Percentiles rank a stretch among this genome's conserved stretches.
Evolutionary conservation across 2,113 vertebrate species (phyloP).

Genomic region (Crotalus viridis): DNA sequence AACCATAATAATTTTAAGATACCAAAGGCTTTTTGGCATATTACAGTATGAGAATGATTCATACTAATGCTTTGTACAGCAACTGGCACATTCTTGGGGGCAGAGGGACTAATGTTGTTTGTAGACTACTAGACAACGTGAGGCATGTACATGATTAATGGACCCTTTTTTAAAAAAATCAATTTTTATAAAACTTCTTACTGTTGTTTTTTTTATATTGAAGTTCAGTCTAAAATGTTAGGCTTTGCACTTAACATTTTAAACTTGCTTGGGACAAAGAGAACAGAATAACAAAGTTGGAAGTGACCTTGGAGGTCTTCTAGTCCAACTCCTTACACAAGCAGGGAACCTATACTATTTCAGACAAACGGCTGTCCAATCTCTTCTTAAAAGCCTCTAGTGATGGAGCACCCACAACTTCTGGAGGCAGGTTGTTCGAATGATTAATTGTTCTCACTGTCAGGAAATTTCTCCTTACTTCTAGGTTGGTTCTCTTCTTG

Average conservation of each 20-base stretch:
- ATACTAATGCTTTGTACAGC: background rate
- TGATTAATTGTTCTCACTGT: too few relatives aligned
- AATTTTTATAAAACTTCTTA: background rate
- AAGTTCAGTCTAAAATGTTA: background rate
- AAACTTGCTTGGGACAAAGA: too few relatives aligned
- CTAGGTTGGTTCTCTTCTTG: too few relatives aligned
- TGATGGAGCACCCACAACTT: too few relatives aligned
- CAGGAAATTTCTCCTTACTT: too few relatives aligned
- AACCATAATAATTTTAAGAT: background rate
- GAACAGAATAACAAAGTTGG: too few relatives aligned
- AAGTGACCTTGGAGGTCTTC: too few relatives aligned
- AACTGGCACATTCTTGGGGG: background rate
- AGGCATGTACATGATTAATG: background rate
- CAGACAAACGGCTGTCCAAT: too few relatives aligned
- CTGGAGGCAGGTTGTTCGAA: too few relatives aligned
- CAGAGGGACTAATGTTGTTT: background rate
- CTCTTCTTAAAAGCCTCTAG: too few relatives aligned
- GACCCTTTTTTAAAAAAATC: background rate
- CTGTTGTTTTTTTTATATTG: background rate
- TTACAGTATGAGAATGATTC: conserved; percentile 3
- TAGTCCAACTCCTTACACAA: too few relatives aligned
- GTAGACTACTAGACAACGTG: background rate
- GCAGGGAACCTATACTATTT: too few relatives aligned
- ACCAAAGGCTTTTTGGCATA: background rate
- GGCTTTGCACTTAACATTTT: background rate